A percentile compares a stretch with the other conserved stretches of the same genome.
Conservation (phyloP, 2,113 vertebrate species). For the Dicerorhinus sumatrensis region DNA sequence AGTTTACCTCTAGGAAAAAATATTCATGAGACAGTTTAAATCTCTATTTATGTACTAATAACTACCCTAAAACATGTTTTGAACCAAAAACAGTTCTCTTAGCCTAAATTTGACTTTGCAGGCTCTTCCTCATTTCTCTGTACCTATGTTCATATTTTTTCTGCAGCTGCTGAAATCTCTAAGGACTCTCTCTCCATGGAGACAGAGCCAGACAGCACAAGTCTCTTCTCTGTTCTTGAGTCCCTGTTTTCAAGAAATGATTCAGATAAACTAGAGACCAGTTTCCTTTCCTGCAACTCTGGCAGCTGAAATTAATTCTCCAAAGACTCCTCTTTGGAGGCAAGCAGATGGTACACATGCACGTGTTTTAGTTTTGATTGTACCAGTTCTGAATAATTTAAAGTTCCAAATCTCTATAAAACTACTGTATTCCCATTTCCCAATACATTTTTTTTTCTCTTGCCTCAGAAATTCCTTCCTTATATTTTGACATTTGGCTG, state of each 20-base stretch:
- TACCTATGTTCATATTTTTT: slow-evolving; percentile 66
- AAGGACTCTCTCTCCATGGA: slow-evolving; percentile 64
- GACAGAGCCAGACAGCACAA: slow-evolving; percentile 58
- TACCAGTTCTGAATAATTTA: slow-evolving; percentile 78
- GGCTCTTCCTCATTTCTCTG: slow-evolving; percentile 50
- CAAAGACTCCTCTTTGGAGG: slow-evolving; percentile 74
- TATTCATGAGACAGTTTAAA: not conserved
- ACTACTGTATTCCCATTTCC: slow-evolving; percentile 79
- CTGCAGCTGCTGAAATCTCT: slow-evolving; percentile 70
- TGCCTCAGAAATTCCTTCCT: slow-evolving; percentile 72
- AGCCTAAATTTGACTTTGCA: slow-evolving; percentile 37
- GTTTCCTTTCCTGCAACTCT: slow-evolving; percentile 59
- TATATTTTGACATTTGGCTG: slow-evolving; percentile 69
- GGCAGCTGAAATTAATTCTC: slow-evolving; percentile 75
- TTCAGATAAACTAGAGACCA: slow-evolving; percentile 49
- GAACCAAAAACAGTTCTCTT: slow-evolving; percentile 15
- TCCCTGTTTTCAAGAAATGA: slow-evolving; percentile 67
- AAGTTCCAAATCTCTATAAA: slow-evolving; percentile 78
- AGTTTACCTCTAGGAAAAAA: not conserved
- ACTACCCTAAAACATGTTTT: slow-evolving; percentile 40
- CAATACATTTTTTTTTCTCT: slow-evolving; percentile 61
- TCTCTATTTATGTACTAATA: not conserved
- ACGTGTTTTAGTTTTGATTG: slow-evolving; percentile 70
- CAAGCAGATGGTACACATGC: slow-evolving; percentile 76
- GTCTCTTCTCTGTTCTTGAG: slow-evolving; percentile 67